Evolutionary conservation across 1,140 invertebrate genomes (phyloP).

Genomic region (Temnothorax curvispinosus): DNA sequence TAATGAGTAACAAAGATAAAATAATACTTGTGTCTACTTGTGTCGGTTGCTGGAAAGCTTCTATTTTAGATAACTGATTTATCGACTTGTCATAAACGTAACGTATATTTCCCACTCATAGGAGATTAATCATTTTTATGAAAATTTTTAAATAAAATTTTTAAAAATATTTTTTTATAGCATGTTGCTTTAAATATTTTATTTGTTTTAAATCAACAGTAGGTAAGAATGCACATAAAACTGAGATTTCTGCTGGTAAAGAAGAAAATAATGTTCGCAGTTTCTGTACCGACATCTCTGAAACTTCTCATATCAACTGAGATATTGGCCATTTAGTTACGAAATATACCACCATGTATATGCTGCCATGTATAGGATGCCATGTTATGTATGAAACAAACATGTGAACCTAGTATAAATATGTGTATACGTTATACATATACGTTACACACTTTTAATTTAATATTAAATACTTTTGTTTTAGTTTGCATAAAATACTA

Average conservation of each 20-base stretch:
- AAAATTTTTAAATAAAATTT: not conserved
- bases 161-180: not conserved
- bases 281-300: not conserved
- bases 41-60: too few relatives aligned
- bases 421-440: not conserved
- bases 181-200: not conserved
- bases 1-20: too few relatives aligned
- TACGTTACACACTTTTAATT: too few relatives aligned
- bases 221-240: not conserved
- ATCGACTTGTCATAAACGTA: not conserved
- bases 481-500: not conserved
- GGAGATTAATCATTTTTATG: not conserved
- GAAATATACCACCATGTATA: not conserved
- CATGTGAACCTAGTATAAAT: not conserved
- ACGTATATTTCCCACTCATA: not conserved
- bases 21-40: too few relatives aligned
- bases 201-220: constrained; percentile 14
- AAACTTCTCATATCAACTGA: constrained; percentile 6
- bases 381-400: not conserved
- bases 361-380: not conserved
- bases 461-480: not conserved
- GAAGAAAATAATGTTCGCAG: not conserved
- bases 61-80: constrained; percentile 7
- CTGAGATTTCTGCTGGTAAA: constrained; percentile 58
- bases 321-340: constrained; percentile 12